These are phyloP conservation scores for Choreutis nemorana DNA, from an alignment of 2,888 invertebrate genomes.

Conservation along the genomic window DNA sequence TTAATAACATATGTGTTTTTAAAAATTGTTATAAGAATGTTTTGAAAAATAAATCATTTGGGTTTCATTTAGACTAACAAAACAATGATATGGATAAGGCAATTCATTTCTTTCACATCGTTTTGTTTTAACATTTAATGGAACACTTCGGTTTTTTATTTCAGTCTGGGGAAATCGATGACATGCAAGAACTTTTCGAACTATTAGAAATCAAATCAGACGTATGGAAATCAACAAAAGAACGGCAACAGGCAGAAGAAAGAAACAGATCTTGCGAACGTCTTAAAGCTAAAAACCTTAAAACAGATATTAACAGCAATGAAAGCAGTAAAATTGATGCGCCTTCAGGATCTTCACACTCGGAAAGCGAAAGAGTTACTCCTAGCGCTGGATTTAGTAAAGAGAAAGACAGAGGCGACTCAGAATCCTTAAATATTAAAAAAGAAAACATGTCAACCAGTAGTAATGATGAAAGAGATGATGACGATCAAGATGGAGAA, in stretches of 20 bases:
- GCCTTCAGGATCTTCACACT: constrained; percentile 58
- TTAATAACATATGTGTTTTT: too few species aligned
- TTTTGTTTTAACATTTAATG: too few species aligned
- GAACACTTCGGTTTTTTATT: constrained; percentile 26
- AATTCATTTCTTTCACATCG: constrained; percentile 8
- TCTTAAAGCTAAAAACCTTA: constrained; percentile 48
- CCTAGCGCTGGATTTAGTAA: constrained; percentile 58
- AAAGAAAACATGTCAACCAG: constrained; percentile 62
- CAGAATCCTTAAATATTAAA: constrained; percentile 55
- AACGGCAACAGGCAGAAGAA: constrained; percentile 59
- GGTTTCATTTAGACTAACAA: too few species aligned
- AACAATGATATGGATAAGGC: too few species aligned
- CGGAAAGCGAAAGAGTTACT: constrained; percentile 55
- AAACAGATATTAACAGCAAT: constrained; percentile 61
- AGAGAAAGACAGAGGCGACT: constrained; percentile 45
- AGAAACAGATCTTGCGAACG: constrained; percentile 57
- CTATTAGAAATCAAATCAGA: constrained; percentile 86
- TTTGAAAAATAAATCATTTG: too few species aligned
- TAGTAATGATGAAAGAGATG: constrained; percentile 60
- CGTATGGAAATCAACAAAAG: constrained; percentile 71
- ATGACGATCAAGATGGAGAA: constrained; percentile 57
- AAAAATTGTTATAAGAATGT: too few species aligned
- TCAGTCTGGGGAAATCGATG: constrained; percentile 81
- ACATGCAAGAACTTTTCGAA: constrained; percentile 83
- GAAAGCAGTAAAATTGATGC: constrained; percentile 62